phyloP scores from a whole-genome alignment of 2,797 vertebrate genomes.

The Falco berigora region DNA sequence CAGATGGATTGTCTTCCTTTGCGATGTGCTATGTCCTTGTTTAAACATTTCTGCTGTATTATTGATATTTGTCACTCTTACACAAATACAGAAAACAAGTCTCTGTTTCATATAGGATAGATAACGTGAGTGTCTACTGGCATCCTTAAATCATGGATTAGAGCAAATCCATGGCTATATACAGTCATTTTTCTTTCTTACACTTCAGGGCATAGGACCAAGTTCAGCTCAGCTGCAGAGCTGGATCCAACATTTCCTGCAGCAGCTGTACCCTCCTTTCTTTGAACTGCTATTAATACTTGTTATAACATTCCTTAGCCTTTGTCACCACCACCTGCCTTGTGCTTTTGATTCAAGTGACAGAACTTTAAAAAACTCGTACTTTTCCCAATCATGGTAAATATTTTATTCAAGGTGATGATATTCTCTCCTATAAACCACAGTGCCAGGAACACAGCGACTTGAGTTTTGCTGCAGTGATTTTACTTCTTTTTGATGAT shows the following conservation, averaged over 20 bases:
- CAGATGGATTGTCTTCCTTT: slow-evolving; percentile 6
- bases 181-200: slow-evolving; percentile 42
- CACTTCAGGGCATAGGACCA: slow-evolving; percentile 50
- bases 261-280: slow-evolving; percentile 44
- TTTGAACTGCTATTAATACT: slow-evolving; percentile 37
- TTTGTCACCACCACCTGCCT: slow-evolving; percentile 1
- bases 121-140: neutral
- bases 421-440: neutral
- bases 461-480: neutral
- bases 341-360: neutral
- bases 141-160: neutral
- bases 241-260: slow-evolving; percentile 33
- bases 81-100: neutral
- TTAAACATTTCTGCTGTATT: slow-evolving; percentile 32
- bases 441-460: neutral
- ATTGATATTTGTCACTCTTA: slow-evolving; percentile 8
- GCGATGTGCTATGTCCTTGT: neutral
- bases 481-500: neutral
- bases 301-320: neutral
- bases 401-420: slow-evolving; percentile 3
- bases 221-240: slow-evolving; percentile 43
- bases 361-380: neutral
- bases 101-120: neutral
- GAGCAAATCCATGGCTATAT: neutral
- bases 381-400: neutral